Evolutionary conservation across 2,113 vertebrate species (phyloP), one percentile per base, ranked within the genome.

Genomic region (Dascyllus trimaculatus): DNA sequence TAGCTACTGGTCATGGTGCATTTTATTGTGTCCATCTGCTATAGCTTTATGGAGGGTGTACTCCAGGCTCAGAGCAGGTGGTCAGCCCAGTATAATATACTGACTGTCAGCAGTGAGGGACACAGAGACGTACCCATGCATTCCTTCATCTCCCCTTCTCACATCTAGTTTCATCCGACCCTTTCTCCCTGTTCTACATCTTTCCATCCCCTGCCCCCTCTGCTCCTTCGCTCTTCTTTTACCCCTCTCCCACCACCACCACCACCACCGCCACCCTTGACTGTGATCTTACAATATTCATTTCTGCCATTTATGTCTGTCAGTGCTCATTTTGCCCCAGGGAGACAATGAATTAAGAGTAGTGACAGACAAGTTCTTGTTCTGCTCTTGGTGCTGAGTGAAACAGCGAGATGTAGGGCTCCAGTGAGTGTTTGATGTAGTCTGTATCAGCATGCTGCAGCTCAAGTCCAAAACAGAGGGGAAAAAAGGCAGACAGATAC

Each of bases 301-400:
- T 91, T 91, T 91, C 88, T 87, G 76, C 81, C 88, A 88, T 93
- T 89, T 89, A 83, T 81, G 86, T 90, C 89, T 87, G 82, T 92
- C 88, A 85, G 85, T 26, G 48, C 78, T 91, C 83, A 79, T 91
- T 89, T 90, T 70, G 84, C 88, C 90, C 89, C 71, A 26, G 87
- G 91, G 90, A 89, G 87, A 91, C 89, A 91, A 88, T 90, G 91
- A 92, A 92, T 92, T 91, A 91, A 86, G 80, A 84, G 78, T 84
- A 83, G 66, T 86, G 88, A 92, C 92, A 93, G 89, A 91, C 85
- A 76, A 87, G 86, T 90, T 92, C 91, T 92, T 91, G 92, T 92
- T 92, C 91, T 82, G 73, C 85, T 85, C 72, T 66, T 53, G 60
- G 74, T 89, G 88, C 75, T 73, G 85, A 87, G 87, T 87, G 88